These are phyloP conservation scores for Sapayoa aenigma DNA, from an alignment of 2,113 vertebrate species.

Conservation along the genomic window DNA sequence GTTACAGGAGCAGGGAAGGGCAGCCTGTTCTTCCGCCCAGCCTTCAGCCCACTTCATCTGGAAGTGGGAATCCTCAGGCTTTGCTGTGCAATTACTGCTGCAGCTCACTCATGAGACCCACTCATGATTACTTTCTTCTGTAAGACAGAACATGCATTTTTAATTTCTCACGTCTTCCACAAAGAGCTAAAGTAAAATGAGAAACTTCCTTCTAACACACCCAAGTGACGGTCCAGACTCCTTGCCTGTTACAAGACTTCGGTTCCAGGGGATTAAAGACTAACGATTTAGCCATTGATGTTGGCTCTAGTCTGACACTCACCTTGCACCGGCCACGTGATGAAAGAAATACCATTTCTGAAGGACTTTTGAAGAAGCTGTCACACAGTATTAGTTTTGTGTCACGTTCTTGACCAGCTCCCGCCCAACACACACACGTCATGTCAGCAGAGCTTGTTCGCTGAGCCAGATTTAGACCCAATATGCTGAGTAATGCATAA, in stretches of 20 bases:
- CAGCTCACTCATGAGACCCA: not conserved
- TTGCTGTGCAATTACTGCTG: not conserved
- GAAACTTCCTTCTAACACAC: not conserved
- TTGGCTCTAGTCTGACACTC: not conserved
- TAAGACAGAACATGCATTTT: not conserved
- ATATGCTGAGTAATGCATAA: not conserved
- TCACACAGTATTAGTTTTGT: not conserved
- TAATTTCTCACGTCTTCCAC: not conserved
- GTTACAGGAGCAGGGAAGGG: not conserved
- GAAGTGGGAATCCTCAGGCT: not conserved
- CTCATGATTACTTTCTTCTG: not conserved
- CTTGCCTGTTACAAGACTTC: not conserved
- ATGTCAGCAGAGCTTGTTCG: not conserved
- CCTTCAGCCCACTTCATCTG: not conserved
- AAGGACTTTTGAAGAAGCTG: not conserved
- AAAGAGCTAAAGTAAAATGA: not conserved
- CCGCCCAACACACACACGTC: not conserved
- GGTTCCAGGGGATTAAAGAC: not conserved
- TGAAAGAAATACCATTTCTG: not conserved
- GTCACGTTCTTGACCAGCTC: not conserved
- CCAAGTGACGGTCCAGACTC: not conserved
- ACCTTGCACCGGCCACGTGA: not conserved
- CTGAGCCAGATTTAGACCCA: not conserved
- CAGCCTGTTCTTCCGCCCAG: not conserved
- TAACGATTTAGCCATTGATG: not conserved